A percentile compares a stretch with the other conserved stretches of the same genome.
Evolutionary conservation across 2,797 vertebrate genomes (phyloP).

Genomic region (Fistularia tabacaria): DNA sequence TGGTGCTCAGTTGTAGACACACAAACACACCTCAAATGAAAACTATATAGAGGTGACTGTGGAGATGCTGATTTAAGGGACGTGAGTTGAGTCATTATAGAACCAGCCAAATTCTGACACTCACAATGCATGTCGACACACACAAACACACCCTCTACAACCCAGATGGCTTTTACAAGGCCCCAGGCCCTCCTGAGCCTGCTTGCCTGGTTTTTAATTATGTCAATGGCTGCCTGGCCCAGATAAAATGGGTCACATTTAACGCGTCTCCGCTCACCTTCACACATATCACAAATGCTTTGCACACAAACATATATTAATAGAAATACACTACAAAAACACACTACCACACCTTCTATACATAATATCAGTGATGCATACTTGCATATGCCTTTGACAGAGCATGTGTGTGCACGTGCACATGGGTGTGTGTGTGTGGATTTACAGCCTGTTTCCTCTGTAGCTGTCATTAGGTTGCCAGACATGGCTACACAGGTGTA

Average conservation of each 20-base stretch:
- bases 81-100: conserved; percentile 59
- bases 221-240: conserved; percentile 73
- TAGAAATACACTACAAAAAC: background rate
- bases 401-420: conserved; percentile 12
- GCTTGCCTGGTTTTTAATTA: conserved; percentile 81
- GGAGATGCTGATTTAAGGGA: conserved; percentile 56
- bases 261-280: conserved; percentile 63
- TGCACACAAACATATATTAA: conserved; percentile 18
- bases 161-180: conserved; percentile 81
- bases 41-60: conserved; percentile 41
- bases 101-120: conserved; percentile 59
- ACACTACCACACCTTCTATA: too few relatives aligned
- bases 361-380: background rate
- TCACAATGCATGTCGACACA: conserved; percentile 39
- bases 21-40: conserved; percentile 53
- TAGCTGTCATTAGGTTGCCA: conserved; percentile 66
- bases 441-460: conserved; percentile 68
- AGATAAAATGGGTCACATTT: conserved; percentile 73
- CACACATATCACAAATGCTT: conserved; percentile 41
- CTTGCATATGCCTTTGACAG: background rate
- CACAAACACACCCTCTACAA: conserved; percentile 50
- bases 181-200: conserved; percentile 72
- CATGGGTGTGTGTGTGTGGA: conserved; percentile 32
- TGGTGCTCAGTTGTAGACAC: conserved; percentile 12
- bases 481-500: conserved; percentile 68